A percentile compares a stretch with the other conserved stretches of the same genome.
These are phyloP conservation scores for Drosophila subsilvestris DNA, from an alignment of 2,888 invertebrate genomes.

Conservation along the genomic window DNA sequence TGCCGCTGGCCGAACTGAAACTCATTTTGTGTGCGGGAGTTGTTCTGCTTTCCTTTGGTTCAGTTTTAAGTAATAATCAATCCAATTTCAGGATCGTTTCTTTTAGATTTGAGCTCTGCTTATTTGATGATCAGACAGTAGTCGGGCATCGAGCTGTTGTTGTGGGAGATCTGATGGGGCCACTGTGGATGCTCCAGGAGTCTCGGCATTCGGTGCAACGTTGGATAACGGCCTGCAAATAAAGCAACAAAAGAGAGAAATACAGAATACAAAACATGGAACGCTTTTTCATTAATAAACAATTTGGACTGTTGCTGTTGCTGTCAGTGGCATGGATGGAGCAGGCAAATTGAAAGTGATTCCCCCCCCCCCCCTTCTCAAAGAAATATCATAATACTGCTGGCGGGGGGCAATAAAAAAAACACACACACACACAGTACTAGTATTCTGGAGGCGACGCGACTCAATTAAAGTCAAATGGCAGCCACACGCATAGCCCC, in stretches of 20 bases:
- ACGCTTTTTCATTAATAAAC: constrained; percentile 69
- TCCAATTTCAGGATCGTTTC: constrained; percentile 18
- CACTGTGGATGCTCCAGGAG: constrained; percentile 72
- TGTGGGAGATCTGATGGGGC: constrained; percentile 51
- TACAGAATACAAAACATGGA: constrained; percentile 25
- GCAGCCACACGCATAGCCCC: constrained; percentile 36
- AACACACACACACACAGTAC: neutral
- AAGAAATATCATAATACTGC: constrained; percentile 30
- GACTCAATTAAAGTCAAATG: constrained; percentile 79
- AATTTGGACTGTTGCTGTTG: constrained; percentile 32
- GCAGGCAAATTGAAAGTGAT: constrained; percentile 58
- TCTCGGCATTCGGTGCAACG: constrained; percentile 79
- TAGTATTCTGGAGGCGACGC: constrained; percentile 48
- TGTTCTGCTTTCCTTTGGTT: constrained; percentile 2
- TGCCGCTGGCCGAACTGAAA: constrained; percentile 82
- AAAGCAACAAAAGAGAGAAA: constrained; percentile 5
- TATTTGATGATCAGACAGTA: constrained; percentile 69
- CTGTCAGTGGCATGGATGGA: constrained; percentile 17
- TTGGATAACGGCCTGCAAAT: constrained; percentile 25
- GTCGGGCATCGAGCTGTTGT: constrained; percentile 55
- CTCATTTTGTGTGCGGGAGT: constrained; percentile 69
- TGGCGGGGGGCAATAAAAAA: constrained; percentile 64
- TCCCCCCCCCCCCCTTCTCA: constrained; percentile 38
- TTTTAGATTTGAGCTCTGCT: neutral
- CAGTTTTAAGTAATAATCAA: neutral